Evolutionary conservation across 2,888 invertebrate species (phyloP).

Genomic region (Osedax fenrisi): DNA sequence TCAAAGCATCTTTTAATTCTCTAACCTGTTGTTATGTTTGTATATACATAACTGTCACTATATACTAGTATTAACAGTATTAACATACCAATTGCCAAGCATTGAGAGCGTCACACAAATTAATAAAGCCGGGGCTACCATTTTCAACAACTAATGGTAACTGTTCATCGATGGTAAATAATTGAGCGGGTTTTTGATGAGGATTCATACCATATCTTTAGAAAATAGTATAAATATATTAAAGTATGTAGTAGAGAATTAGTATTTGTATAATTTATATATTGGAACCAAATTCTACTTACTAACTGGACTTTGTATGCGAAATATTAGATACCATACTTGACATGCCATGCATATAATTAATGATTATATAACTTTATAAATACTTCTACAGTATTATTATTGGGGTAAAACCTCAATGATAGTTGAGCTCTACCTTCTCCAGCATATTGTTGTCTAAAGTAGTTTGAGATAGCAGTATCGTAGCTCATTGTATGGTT

Average conservation of each 20-base stretch:
- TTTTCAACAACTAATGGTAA: conserved; percentile 71
- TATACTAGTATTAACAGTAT: too few relatives aligned
- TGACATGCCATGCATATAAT: too few relatives aligned
- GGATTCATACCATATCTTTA: conserved; percentile 81
- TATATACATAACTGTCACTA: too few relatives aligned
- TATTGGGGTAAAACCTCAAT: too few relatives aligned
- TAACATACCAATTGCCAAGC: conserved; percentile 72
- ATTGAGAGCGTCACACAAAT: conserved; percentile 89
- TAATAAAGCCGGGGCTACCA: conserved; percentile 91
- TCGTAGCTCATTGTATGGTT: conserved; percentile 91
- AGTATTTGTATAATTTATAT: too few relatives aligned
- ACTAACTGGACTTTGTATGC: too few relatives aligned
- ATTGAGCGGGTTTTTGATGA: conserved; percentile 87
- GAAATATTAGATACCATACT: too few relatives aligned
- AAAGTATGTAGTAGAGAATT: too few relatives aligned
- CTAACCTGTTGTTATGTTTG: too few relatives aligned
- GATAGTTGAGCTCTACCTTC: conserved; percentile 66
- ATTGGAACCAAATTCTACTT: too few relatives aligned
- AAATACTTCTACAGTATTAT: too few relatives aligned
- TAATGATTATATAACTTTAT: too few relatives aligned
- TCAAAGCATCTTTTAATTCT: conserved; percentile 68
- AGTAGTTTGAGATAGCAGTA: conserved; percentile 81
- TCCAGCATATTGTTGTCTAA: conserved; percentile 72
- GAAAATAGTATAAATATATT: neutral
- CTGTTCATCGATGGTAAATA: conserved; percentile 66